Percentiles rank a stretch among this genome's conserved stretches.
These are phyloP conservation scores for Notodonta dromedarius DNA, from an alignment of 2,888 invertebrate species.

Conservation along the genomic window DNA sequence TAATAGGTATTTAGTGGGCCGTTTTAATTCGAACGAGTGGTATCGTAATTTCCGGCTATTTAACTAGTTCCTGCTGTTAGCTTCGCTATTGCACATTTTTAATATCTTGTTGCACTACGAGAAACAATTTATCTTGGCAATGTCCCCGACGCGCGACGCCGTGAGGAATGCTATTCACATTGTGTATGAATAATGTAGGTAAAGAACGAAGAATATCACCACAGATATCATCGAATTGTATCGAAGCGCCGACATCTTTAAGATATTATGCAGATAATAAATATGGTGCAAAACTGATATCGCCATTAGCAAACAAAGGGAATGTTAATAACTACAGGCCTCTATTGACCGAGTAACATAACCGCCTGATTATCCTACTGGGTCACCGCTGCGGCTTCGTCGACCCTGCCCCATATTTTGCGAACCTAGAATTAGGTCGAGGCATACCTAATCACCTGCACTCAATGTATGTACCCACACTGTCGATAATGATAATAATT, in stretches of 20 bases:
- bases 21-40: slow-evolving; percentile 16
- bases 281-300: background rate
- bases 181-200: background rate
- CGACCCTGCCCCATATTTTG: slow-evolving; percentile 67
- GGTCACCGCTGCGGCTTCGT: slow-evolving; percentile 46
- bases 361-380: slow-evolving; percentile 37
- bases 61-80: background rate
- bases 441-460: slow-evolving; percentile 40
- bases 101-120: background rate
- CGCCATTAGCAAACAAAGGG: background rate
- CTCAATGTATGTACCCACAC: slow-evolving; percentile 34
- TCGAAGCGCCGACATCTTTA: no score
- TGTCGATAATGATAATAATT: slow-evolving; percentile 46
- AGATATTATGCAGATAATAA: background rate
- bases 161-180: no score
- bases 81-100: background rate
- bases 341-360: no score
- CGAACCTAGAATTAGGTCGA: slow-evolving; percentile 53
- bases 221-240: background rate
- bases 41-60: slow-evolving; percentile 23
- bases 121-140: background rate
- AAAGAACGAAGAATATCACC: background rate
- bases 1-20: slow-evolving; percentile 9
- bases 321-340: background rate
- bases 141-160: no score